Evolutionary conservation across 2,888 invertebrate genomes (phyloP), one percentile per base, ranked within the genome.

Genomic region (Rutpela maculata): DNA sequence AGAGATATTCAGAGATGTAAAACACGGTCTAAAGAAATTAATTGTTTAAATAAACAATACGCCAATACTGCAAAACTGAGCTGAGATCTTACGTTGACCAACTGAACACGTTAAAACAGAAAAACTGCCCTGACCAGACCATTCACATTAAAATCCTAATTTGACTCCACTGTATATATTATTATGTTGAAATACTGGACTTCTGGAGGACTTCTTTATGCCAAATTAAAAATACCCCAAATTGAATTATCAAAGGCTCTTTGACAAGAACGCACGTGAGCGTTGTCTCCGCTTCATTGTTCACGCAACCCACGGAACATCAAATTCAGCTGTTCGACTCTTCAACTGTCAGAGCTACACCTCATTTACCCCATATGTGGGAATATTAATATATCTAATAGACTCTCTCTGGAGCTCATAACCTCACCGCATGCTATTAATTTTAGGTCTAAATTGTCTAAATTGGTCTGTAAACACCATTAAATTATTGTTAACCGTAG

Each of bases 291-390:
- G 50, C 50, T n/a, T n/a, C 59, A 70, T 60, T 60, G 43, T 70
- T 70, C 60, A 70, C 59, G 15, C 43, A 19, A 22, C 0, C 15
- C 59, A 18, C 43, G 60, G n/a, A 19, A 15, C 63, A 72, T 72
- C 62, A 72, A 63, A 31, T 56, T 72, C 72, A 72, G 72, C 63
- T 72, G 63, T 72, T 72, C n/a, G 43, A 55, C 59, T 63, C 72
- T 72, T 72, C 35, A 72, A 6, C 63, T 55, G 55, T 55, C 72
- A 72, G 50, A 26, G 7, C 59, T 55, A 18, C 63, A 63, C 71
- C 63, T 72, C 72, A 55, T 63, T 55, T 63, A 55, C 72, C 55
- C 63, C 72, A 63, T 63, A 72, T 63, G 72, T 22, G 72, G 72
- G 31, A 55, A 63, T 72, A 72, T 70, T 70, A 72, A 43, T 72